Conservation (phyloP, 2,888 invertebrate genomes). For the Drosophila neotestacea region DNA sequence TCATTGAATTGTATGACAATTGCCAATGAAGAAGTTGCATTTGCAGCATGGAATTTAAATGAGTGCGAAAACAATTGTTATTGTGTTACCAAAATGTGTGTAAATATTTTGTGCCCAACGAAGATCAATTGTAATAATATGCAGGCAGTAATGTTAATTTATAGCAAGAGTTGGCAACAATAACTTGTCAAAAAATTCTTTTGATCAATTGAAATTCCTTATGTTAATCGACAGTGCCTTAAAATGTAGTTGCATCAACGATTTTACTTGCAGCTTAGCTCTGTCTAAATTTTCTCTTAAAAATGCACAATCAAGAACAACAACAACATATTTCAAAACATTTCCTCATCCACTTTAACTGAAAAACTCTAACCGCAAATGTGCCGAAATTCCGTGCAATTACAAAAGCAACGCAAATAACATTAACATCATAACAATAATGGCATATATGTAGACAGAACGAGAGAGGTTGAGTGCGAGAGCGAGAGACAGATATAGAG, state of each 20-base stretch:
- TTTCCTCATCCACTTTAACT: conserved; percentile 42
- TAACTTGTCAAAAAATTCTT: conserved; percentile 8
- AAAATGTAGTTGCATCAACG: not conserved
- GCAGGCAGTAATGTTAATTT: conserved; percentile 11
- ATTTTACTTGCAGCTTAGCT: not conserved
- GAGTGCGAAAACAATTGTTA: conserved; percentile 49
- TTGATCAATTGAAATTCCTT: conserved; percentile 15
- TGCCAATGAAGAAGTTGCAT: conserved; percentile 15
- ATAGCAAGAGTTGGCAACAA: conserved; percentile 18
- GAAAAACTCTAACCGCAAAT: conserved; percentile 35
- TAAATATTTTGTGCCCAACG: conserved; percentile 36
- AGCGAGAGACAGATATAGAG: conserved; percentile 23
- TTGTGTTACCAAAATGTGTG: conserved; percentile 51
- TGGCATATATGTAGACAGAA: conserved; percentile 19
- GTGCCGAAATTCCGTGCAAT: conserved; percentile 41
- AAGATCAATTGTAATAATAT: conserved; percentile 37
- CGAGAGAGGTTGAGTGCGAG: conserved; percentile 4
- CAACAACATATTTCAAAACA: conserved; percentile 14
- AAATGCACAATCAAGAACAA: conserved; percentile 17
- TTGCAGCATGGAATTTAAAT: conserved; percentile 66
- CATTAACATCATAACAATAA: conserved; percentile 51
- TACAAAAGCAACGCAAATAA: conserved; percentile 46
- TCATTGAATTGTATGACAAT: conserved; percentile 27
- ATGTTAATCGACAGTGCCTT: not conserved
- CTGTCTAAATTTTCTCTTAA: conserved; percentile 2